Percentiles rank a stretch among this genome's conserved stretches.
Conservation (phyloP, 2,888 invertebrate genomes). For the Callosobruchus maculatus region DNA sequence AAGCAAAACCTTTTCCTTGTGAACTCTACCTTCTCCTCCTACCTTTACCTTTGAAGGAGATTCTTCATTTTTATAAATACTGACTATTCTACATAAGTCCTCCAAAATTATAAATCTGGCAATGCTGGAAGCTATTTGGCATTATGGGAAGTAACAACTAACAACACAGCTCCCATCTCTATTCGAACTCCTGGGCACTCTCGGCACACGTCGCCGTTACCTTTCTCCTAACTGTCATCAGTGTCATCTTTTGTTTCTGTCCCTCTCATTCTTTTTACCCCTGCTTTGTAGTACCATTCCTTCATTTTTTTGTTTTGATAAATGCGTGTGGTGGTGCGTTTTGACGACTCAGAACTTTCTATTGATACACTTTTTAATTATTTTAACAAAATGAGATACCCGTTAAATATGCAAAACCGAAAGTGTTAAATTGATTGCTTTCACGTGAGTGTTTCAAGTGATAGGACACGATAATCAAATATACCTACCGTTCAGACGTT, state of each 20-base stretch:
- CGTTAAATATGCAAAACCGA: not conserved
- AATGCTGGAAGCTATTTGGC: too few species aligned
- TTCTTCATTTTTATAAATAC: too few species aligned
- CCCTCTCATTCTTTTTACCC: not conserved
- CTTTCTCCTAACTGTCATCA: not conserved
- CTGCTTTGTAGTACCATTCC: not conserved
- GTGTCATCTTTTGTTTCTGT: not conserved
- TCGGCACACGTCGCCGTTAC: not conserved
- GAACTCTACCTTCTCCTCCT: too few species aligned
- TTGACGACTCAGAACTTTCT: not conserved
- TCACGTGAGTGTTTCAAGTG: not conserved
- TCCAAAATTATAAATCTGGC: too few species aligned
- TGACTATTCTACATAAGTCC: too few species aligned
- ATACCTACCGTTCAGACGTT: too few species aligned
- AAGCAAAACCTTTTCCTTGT: too few species aligned
- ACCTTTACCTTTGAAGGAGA: too few species aligned
- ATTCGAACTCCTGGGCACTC: too few species aligned
- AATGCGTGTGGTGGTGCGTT: not conserved
- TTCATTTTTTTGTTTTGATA: not conserved
- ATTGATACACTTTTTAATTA: not conserved
- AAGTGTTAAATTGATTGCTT: not conserved
- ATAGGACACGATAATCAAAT: not conserved
- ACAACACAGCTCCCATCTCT: too few species aligned
- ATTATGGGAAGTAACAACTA: too few species aligned
- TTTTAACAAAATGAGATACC: not conserved